Evolutionary conservation across 92 coral and sea anemone species (phyloP).

Genomic region (Plumapathes pennacea): DNA sequence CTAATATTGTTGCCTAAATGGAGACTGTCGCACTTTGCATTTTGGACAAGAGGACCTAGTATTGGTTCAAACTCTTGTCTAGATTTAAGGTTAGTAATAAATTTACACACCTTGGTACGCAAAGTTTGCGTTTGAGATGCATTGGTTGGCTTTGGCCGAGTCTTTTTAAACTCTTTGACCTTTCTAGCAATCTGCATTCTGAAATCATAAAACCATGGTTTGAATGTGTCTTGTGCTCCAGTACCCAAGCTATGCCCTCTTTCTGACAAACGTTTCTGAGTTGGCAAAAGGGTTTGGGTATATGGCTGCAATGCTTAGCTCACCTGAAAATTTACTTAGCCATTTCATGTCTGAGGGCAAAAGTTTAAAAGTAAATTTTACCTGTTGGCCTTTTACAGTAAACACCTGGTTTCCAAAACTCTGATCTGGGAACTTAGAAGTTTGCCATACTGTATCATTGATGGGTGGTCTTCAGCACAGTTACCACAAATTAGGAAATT

Average conservation of each 20-base stretch:
- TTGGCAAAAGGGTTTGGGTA: slow-evolving; percentile 53
- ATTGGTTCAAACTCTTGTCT: slow-evolving; percentile 64
- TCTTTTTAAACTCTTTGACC: slow-evolving; percentile 36
- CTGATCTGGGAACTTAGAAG: slow-evolving; percentile 21
- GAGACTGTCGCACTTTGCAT: slow-evolving; percentile 55
- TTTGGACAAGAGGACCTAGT: slow-evolving; percentile 54
- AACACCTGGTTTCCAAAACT: slow-evolving; percentile 4
- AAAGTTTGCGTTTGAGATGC: slow-evolving; percentile 38
- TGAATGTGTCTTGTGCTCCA: slow-evolving; percentile 43
- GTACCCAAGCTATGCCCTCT: slow-evolving; percentile 44
- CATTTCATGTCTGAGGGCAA: slow-evolving; percentile 68
- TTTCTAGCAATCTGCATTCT: slow-evolving; percentile 45
- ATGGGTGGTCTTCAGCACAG: slow-evolving; percentile 61
- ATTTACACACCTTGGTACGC: slow-evolving; percentile 36
- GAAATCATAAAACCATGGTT: slow-evolving; percentile 55
- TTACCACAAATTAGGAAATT: slow-evolving; percentile 44
- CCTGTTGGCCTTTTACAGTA: slow-evolving; percentile 24
- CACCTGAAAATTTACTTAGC: slow-evolving; percentile 55
- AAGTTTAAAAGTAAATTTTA: slow-evolving; percentile 49
- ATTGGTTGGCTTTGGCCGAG: slow-evolving; percentile 33
- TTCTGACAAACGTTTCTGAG: slow-evolving; percentile 20
- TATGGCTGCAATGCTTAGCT: slow-evolving; percentile 56
- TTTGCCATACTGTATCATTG: slow-evolving; percentile 39
- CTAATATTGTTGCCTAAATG: slow-evolving; percentile 56
- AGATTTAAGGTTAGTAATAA: slow-evolving; percentile 45